Conservation (phyloP, 1,140 invertebrate genomes). For the Musca vetustissima region DNA sequence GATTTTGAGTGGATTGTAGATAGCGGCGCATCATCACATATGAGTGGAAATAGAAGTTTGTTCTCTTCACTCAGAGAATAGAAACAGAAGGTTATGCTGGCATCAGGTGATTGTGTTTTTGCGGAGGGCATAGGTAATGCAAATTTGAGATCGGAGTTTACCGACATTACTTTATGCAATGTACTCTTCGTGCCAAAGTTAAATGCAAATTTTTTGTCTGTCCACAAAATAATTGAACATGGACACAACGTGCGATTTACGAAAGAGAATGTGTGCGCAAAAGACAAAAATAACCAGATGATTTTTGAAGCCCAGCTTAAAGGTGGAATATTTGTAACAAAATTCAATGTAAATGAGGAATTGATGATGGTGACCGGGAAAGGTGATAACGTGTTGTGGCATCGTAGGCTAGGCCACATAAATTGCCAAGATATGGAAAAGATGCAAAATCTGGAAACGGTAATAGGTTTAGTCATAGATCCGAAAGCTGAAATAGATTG, state of each 20-base stretch:
- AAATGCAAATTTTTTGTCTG: no score
- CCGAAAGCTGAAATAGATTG: background rate
- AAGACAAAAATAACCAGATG: background rate
- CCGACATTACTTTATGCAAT: no score
- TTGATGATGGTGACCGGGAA: background rate
- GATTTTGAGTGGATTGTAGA: background rate
- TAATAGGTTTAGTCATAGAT: background rate
- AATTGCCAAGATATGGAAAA: background rate
- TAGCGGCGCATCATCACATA: no score
- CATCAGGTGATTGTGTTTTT: background rate
- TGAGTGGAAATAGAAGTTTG: no score
- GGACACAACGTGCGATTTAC: background rate
- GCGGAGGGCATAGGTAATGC: background rate
- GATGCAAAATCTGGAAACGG: background rate
- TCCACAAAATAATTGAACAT: no score
- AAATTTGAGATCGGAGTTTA: constrained; percentile 41
- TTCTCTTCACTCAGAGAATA: no score
- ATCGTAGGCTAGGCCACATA: background rate
- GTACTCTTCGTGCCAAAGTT: no score
- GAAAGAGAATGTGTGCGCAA: no score
- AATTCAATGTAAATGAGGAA: background rate
- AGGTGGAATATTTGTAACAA: background rate
- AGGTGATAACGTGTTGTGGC: no score
- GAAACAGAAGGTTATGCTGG: constrained; percentile 5
- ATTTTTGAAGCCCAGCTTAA: background rate